These are phyloP conservation scores for Phalloptychus januarius DNA, from an alignment of 2,797 vertebrate species.

Conservation along the genomic window DNA sequence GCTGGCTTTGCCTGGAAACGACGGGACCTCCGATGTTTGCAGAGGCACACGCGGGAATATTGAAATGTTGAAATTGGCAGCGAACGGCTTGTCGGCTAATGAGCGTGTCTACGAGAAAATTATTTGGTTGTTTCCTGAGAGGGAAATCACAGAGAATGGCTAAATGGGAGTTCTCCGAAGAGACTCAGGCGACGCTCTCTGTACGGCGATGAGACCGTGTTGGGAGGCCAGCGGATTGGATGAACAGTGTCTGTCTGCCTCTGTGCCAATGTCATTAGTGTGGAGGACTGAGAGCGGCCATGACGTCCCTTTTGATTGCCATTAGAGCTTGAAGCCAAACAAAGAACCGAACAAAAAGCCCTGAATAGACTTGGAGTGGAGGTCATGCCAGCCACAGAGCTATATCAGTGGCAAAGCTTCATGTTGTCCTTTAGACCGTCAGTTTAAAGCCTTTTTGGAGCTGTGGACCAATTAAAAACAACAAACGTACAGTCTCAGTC, in stretches of 20 bases:
- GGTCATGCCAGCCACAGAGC: conserved; percentile 69
- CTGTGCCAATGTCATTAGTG: conserved; percentile 79
- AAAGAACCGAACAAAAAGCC: conserved; percentile 70
- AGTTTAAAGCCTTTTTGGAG: conserved; percentile 61
- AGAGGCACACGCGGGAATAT: conserved; percentile 81
- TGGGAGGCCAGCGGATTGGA: conserved; percentile 67
- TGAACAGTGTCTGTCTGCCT: conserved; percentile 67
- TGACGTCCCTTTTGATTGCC: conserved; percentile 73
- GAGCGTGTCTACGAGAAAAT: conserved; percentile 82
- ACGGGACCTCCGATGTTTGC: conserved; percentile 80
- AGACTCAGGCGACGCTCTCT: conserved; percentile 58
- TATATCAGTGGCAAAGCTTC: conserved; percentile 54
- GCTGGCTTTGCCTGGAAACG: conserved; percentile 76
- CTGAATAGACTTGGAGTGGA: conserved; percentile 70
- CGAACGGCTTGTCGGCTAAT: conserved; percentile 80
- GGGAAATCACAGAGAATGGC: conserved; percentile 84
- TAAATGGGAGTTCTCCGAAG: conserved; percentile 81
- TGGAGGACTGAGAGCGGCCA: conserved; percentile 71
- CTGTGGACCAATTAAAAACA: conserved; percentile 38
- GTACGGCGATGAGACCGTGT: conserved; percentile 52
- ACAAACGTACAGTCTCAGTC: conserved; percentile 66
- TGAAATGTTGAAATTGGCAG: conserved; percentile 83
- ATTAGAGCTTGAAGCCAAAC: conserved; percentile 72
- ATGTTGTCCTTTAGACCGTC: conserved; percentile 54
- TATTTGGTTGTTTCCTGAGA: conserved; percentile 84